Conservation (phyloP, 23 tunicate genomes). For the Ciona savignyi region DNA sequence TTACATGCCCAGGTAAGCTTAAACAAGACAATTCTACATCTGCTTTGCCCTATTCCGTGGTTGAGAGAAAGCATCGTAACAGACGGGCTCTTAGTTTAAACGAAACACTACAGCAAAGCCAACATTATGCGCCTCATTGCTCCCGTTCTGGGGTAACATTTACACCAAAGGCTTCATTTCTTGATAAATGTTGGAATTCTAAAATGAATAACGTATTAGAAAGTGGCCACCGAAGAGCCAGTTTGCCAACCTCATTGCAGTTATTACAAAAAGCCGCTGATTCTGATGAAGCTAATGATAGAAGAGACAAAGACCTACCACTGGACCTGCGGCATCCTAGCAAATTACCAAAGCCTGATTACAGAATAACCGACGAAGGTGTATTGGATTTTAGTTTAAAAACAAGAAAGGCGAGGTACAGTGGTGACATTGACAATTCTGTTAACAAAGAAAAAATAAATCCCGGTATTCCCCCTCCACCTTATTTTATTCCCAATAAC, state of each 20-base stretch:
- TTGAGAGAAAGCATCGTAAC: background rate
- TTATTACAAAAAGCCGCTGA: background rate
- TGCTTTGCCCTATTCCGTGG: background rate
- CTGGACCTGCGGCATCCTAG: conserved; percentile 46
- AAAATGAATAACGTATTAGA: conserved; percentile 19
- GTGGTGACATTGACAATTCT: background rate
- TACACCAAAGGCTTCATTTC: conserved; percentile 9
- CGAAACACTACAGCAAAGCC: background rate
- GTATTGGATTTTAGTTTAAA: conserved; percentile 64
- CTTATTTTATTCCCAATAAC: no score
- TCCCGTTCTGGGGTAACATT: background rate
- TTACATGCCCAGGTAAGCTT: background rate
- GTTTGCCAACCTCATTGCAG: background rate
- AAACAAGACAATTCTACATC: background rate
- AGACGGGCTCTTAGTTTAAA: background rate
- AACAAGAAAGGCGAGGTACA: background rate
- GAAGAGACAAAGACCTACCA: conserved; percentile 24
- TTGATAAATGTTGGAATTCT: conserved; percentile 28
- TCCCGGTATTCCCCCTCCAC: no score
- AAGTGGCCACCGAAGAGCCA: background rate
- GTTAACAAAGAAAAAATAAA: no score
- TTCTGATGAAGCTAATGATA: background rate
- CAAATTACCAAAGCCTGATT: conserved; percentile 17
- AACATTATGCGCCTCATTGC: background rate
- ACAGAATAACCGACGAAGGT: conserved; percentile 51